Percentiles rank a stretch among this genome's conserved stretches.
Evolutionary conservation across 1,140 invertebrate species (phyloP).

Genomic region (Polypedilum vanderplanki): DNA sequence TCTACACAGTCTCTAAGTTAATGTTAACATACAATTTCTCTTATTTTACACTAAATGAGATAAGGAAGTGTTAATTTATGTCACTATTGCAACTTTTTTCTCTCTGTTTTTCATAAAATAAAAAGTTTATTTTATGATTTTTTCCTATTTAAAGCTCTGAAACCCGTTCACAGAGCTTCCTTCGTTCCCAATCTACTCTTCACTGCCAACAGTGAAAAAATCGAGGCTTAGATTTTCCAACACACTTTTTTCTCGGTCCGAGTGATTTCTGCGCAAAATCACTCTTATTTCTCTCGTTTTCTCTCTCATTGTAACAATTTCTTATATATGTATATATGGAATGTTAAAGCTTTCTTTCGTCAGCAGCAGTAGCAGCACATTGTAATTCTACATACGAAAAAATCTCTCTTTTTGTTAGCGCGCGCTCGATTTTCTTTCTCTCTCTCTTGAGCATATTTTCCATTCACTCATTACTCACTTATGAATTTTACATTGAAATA

Average conservation of each 20-base stretch:
- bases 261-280: neutral
- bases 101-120: neutral
- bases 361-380: too few relatives aligned
- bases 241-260: conserved; percentile 9
- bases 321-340: neutral
- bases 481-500: conserved; percentile 14
- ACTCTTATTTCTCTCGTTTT: neutral
- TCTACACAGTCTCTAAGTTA: conserved; percentile 9
- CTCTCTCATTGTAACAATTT: neutral
- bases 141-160: conserved; percentile 11
- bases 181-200: conserved; percentile 8
- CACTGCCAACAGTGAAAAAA: conserved; percentile 16
- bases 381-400: too few relatives aligned
- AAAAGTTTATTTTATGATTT: neutral
- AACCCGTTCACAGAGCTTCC: conserved; percentile 15
- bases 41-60: neutral
- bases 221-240: conserved; percentile 23
- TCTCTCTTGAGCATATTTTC: too few relatives aligned
- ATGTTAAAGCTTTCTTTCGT: too few relatives aligned
- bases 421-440: too few relatives aligned
- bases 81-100: neutral
- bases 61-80: conserved; percentile 13
- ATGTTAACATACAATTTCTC: conserved; percentile 14
- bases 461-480: neutral
- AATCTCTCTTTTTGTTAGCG: too few relatives aligned